Base-by-base conservation (phyloP, 1,140 invertebrate genomes). In the Asobara japonica region DNA sequence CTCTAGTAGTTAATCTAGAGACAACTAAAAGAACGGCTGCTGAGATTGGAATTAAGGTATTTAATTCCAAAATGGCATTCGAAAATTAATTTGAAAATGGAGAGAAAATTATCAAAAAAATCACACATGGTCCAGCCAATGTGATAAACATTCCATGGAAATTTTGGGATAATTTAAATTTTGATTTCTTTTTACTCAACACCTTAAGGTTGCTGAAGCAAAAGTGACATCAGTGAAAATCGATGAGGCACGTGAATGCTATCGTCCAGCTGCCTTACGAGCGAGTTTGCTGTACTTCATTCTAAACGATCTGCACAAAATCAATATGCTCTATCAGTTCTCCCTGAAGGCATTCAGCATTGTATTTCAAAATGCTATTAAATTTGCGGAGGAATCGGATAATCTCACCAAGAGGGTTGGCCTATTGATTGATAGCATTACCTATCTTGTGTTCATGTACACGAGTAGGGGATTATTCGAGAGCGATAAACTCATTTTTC, bases 241-340 rank as follows among this genome's bases (percentile, higher is more conserved):
- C 80, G 96, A 98, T 82, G 91, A 93, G 76, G 96, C 96, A 7
- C 88, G 97, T 78, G 96, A 98, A 87, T 90, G 91, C 79, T 98
- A 98, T 84, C 90, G 97, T 66, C 91, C 93, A 22, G 95, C 95
- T 16, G 96, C 97, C 0, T 89, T 92, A 0, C 87, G 96, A 71
- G 95, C 96, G 0, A 97, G 96, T 2, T 89, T 98, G 2, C 87
- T 98, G 0, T 99, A 98, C 83, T 99, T 99, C 82, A 96, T 98
- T 65, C 87, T 99, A 45, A 98, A 96, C 80, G 97, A 98, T 78
- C 84, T 99, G 25, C 91, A 93, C 85, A 97, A 96, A 84, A 98
- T 98, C 72, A 97, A 98, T 86, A 95, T 94, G 60, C 96, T 98
- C 77, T 99, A 99, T 85, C 96, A 98, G 80, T 99, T 98, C 88